Evolutionary conservation across 2,888 invertebrate genomes (phyloP), one percentile per base, ranked within the genome.

Genomic region (Eristalis arbustorum): DNA sequence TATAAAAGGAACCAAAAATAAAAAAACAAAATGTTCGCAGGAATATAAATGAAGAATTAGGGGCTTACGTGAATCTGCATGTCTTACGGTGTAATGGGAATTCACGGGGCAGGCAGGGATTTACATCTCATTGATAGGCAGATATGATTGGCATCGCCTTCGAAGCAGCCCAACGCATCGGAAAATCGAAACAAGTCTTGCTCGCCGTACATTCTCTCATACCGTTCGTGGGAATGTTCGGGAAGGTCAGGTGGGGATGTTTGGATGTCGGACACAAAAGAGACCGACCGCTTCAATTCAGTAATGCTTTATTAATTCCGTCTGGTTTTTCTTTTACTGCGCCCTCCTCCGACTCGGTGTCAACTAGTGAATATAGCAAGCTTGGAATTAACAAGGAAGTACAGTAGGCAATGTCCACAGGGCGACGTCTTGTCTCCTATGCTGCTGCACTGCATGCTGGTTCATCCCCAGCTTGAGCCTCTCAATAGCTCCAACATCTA

Each of bases 31-130:
- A 74, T 63, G 63, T 68, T 74, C 49, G 40, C 31, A 57, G 40
- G 80, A 80, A 80, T 80, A 80, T 80, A 80, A 80, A 80, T 80
- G 73, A 80, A 74, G 68, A 80, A 80, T 80, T 80, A 80, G 59
- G 74, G 68, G 63, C 62, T 73, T 66, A 57, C 67, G 79, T 67
- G 59, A 68, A 64, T 62, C 74, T 69, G 63, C 68, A 74, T 62
- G 80, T 57, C 64, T 59, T 68, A 69, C 25, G 18, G 14, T 64
- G 74, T 80, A 80, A 74, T 64, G 64, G 74, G 63, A 80, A 67
- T 68, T 74, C 68, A 80, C 49, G 72, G 68, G 67, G 63, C 63
- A 64, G 68, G 49, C 66, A 56, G 71, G 66, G 74, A 84, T 79
- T 79, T 66, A 67, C 79, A 84, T 79, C 59, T 79, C 69, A 84